These are phyloP conservation scores for Solea solea DNA, from an alignment of 2,113 vertebrate genomes.

Conservation along the genomic window DNA sequence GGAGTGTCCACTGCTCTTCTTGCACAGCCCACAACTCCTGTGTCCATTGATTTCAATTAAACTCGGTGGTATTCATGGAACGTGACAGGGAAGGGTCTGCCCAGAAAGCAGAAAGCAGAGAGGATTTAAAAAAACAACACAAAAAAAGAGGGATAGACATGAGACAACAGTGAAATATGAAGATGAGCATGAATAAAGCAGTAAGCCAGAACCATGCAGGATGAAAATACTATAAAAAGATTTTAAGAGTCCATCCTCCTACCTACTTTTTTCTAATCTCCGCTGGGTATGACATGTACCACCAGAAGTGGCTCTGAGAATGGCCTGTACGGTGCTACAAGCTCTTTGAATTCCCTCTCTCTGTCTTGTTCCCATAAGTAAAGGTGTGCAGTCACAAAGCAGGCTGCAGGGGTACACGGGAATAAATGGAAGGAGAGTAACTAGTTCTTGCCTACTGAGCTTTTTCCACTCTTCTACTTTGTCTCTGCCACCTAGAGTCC, in stretches of 20 bases:
- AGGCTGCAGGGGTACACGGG: slow-evolving; percentile 21
- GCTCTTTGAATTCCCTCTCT: slow-evolving; percentile 18
- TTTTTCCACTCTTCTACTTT: background rate
- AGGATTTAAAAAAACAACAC: background rate
- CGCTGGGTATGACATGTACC: slow-evolving; percentile 36
- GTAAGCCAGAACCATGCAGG: slow-evolving; percentile 60
- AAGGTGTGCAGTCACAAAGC: slow-evolving; percentile 41
- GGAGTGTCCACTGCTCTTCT: slow-evolving; percentile 51
- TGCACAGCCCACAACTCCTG: slow-evolving; percentile 48
- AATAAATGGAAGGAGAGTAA: slow-evolving; percentile 46
- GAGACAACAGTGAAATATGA: slow-evolving; percentile 43
- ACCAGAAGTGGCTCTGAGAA: slow-evolving; percentile 31
- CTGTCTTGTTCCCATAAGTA: slow-evolving; percentile 37
- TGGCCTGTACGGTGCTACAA: slow-evolving; percentile 33
- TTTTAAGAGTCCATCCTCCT: background rate
- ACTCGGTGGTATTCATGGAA: slow-evolving; percentile 41
- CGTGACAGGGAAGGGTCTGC: slow-evolving; percentile 33
- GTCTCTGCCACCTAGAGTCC: slow-evolving; percentile 27
- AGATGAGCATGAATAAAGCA: slow-evolving; percentile 59
- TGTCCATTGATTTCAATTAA: slow-evolving; percentile 69
- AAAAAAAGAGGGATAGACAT: slow-evolving; percentile 15
- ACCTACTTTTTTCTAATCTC: slow-evolving; percentile 10
- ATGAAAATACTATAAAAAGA: slow-evolving; percentile 57
- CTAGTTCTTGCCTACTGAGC: slow-evolving; percentile 27
- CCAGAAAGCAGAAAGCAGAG: slow-evolving; percentile 11